Evolutionary conservation across 2,113 vertebrate species (phyloP).

Genomic region (Nannobrachium achirus): DNA sequence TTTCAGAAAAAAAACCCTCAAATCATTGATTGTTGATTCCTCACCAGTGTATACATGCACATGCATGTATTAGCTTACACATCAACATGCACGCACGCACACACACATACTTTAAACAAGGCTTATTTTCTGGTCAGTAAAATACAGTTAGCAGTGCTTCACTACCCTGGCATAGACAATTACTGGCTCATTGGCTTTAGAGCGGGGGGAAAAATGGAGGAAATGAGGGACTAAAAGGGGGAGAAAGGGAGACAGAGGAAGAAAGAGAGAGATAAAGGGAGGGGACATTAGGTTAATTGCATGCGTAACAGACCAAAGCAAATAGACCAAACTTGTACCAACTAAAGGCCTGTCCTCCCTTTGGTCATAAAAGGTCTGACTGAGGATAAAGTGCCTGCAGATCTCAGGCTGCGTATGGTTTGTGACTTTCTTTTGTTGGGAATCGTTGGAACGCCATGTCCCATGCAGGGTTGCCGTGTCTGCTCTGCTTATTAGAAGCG

Average conservation of each 20-base stretch:
- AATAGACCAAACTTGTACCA: constrained; percentile 33
- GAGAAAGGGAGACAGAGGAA: neutral
- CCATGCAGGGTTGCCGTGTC: too few species aligned
- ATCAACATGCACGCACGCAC: constrained; percentile 2
- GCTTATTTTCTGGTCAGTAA: constrained; percentile 58
- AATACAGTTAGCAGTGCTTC: constrained; percentile 55
- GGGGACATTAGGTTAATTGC: constrained; percentile 47
- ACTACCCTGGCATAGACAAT: constrained; percentile 46
- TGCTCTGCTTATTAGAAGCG: too few species aligned
- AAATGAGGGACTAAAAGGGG: neutral
- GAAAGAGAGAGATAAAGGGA: neutral
- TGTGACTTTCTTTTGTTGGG: constrained; percentile 29
- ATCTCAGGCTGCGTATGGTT: constrained; percentile 41
- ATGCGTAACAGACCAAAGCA: constrained; percentile 45
- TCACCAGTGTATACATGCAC: constrained; percentile 32
- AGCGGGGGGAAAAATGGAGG: constrained; percentile 2
- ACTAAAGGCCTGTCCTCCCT: constrained; percentile 6
- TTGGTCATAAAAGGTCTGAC: neutral
- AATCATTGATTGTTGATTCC: constrained; percentile 35
- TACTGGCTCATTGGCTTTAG: constrained; percentile 48
- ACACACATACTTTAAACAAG: constrained; percentile 5
- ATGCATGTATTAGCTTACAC: constrained; percentile 3
- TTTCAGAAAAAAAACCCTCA: neutral
- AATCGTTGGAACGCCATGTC: too few species aligned
- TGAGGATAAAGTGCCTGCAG: neutral